Evolutionary conservation across 2,888 invertebrate genomes (phyloP), one percentile per base, ranked within the genome.

Genomic region (Eutolmus rufibarbis): DNA sequence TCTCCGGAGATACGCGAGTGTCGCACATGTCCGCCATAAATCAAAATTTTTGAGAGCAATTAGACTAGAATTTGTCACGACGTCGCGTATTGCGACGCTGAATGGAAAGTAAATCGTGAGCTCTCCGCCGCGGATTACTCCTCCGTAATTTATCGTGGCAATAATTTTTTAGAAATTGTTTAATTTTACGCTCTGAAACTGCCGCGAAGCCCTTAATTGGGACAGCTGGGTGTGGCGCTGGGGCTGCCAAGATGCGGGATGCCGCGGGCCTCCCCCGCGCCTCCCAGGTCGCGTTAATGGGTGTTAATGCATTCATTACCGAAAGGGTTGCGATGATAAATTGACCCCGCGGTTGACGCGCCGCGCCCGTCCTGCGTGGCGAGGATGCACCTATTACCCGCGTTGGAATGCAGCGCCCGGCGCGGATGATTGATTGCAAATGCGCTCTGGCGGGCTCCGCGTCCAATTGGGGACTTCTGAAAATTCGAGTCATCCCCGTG

Each of bases 31-130:
- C 77, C 37, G 77, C 43, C 12, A 86, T 86, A 86, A 86, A 86
- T 86, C 86, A 86, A 86, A 86, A 86, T 77, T 86, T 86, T 77
- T 86, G 86, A 77, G 86, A 86, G 86, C 86, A 86, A 86, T 86
- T 86, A 86, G 86, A 86, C 56, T 14, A 77, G 86, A 86, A 86
- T 86, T 86, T 86, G 86, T 86, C 86, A 77, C 77, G 34, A 51
- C 76, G 46, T 31, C 74, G 23, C 16, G 16, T 14, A 84, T 31
- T 40, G 85, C 43, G 34, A 74, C n/a, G 74, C 43, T 46, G 85
- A 74, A 85, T 85, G 82, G 43, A 40, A 23, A 37, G 37, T 82
- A 82, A 37, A 23, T 37, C 8, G 43, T 46, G 43, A 1, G 56
- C 16, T 82, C 66, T 66, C 66, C 37, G 66, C 40, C 34, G 23